Base-by-base conservation (phyloP, 2,113 vertebrate genomes). In the Galeopterus variegatus region DNA sequence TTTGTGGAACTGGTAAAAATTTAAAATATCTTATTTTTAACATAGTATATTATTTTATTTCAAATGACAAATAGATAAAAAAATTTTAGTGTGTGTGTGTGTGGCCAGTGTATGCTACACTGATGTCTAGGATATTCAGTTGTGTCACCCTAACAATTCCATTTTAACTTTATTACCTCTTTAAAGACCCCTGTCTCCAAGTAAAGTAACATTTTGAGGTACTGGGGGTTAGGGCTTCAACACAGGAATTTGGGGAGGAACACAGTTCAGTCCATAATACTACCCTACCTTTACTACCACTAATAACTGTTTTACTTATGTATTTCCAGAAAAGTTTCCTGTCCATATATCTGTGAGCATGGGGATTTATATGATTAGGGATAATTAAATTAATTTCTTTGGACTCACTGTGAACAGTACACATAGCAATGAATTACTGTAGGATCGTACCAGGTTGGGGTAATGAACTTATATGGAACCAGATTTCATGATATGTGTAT, bases 1-100 rank as follows among this genome's bases (percentile, higher is more conserved):
- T 90, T 76, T 76, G 48, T 41, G 4, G 69, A 93, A 81, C 12
- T 77, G 81, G 41, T 76, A 70, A 88, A 89, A 75, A 84, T 50
- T 31, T 56, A 60, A 82, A 82, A 19, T 12, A 50, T 15, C 15
- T 64, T 69, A 84, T 41, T 41, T 79, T 92, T 93, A 86, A 45
- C 31, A 11, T 64, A 64, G n/a, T 41, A 58, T 64, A 31, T 62
- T 62, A 41, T 73, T 93, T 86, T 54, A 62, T 90, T 86, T 93
- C 33, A 87, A 62, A 81, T 76, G 24, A 75, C 48, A 93, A 75
- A n/a, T 69, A 88, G 21, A 28, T 52, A 41, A 36, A 67, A 41
- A n/a, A n/a, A n/a, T n/a, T 41, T 41, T 41, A 3, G 3, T 54
- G 12, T 62, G 17, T 41, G 13, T 31, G 50, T 73, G 73, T 64